These are phyloP conservation scores for Strigamia transsilvanica DNA, from an alignment of 2,888 invertebrate genomes.

Conservation along the genomic window DNA sequence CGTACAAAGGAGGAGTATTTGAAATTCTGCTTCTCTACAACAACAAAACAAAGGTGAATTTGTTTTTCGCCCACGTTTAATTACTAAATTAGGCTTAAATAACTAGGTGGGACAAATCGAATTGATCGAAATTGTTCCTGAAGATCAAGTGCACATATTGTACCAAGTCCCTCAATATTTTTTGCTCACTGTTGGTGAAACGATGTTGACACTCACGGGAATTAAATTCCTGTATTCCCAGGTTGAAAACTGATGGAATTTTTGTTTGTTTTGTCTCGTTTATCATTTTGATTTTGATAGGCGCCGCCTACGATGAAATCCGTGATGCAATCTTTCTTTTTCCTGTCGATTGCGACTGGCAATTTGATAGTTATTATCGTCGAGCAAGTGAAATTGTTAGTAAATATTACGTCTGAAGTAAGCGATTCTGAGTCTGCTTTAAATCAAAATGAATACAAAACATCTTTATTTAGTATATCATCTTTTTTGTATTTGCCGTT, in stretches of 20 bases:
- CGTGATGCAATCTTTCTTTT: not conserved
- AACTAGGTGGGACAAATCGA: not conserved
- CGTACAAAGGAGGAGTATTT: slow-evolving; percentile 8
- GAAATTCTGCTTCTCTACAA: not conserved
- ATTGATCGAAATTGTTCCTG: not conserved
- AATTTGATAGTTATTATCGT: not conserved
- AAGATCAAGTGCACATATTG: slow-evolving; percentile 68
- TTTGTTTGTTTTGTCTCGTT: not conserved
- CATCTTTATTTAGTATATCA: not conserved
- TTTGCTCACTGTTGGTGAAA: slow-evolving; percentile 89
- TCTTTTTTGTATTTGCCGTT: not conserved
- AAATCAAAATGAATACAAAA: not conserved
- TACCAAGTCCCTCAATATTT: slow-evolving; percentile 93
- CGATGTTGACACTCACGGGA: slow-evolving; percentile 96
- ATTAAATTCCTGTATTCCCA: slow-evolving; percentile 95
- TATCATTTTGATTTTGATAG: not conserved
- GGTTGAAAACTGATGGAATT: slow-evolving; percentile 66
- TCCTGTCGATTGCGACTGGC: not conserved
- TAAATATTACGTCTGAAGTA: not conserved
- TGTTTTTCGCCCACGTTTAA: not conserved
- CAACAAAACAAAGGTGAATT: not conserved
- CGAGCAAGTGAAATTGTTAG: not conserved
- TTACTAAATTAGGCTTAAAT: not conserved
- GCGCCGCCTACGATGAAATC: not conserved
- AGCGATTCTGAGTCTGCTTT: not conserved